Percentiles rank a stretch among this genome's conserved stretches.
These are phyloP conservation scores for Eira barbara DNA, from an alignment of 2,113 vertebrate genomes.

Conservation along the genomic window DNA sequence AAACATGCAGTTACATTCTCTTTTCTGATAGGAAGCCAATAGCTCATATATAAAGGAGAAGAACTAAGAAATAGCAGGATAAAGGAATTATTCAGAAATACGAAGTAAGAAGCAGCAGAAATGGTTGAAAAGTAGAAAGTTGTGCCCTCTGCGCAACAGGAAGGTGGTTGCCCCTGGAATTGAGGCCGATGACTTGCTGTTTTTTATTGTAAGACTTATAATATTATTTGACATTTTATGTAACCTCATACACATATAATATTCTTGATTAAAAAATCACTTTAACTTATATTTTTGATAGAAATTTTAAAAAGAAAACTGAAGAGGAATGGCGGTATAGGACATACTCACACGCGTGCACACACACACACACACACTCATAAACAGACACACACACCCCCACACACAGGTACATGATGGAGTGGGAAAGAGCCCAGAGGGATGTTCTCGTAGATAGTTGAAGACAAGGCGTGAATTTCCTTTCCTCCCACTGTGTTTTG, in stretches of 20 bases:
- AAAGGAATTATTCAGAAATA: constrained; percentile 1
- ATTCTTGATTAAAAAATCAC: not conserved
- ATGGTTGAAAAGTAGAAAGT: not conserved
- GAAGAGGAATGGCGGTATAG: not conserved
- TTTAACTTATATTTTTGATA: not conserved
- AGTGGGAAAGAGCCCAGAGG: not conserved
- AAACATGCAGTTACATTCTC: not conserved
- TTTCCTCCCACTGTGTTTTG: not conserved
- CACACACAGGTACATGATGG: not conserved
- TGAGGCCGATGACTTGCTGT: not conserved
- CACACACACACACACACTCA: too few species aligned
- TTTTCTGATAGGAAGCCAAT: not conserved
- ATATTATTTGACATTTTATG: not conserved
- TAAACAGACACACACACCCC: too few species aligned
- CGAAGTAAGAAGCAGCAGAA: not conserved
- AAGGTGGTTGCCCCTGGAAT: not conserved
- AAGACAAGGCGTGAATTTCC: not conserved
- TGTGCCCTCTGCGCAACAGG: not conserved
- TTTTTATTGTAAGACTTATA: not conserved
- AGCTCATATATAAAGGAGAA: not conserved
- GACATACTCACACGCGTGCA: not conserved
- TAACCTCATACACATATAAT: not conserved
- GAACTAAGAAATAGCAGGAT: not conserved
- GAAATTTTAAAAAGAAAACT: not conserved
- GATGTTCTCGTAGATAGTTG: not conserved